Base-by-base conservation (phyloP, 2,797 vertebrate species). In the Crocidura indochinensis region DNA sequence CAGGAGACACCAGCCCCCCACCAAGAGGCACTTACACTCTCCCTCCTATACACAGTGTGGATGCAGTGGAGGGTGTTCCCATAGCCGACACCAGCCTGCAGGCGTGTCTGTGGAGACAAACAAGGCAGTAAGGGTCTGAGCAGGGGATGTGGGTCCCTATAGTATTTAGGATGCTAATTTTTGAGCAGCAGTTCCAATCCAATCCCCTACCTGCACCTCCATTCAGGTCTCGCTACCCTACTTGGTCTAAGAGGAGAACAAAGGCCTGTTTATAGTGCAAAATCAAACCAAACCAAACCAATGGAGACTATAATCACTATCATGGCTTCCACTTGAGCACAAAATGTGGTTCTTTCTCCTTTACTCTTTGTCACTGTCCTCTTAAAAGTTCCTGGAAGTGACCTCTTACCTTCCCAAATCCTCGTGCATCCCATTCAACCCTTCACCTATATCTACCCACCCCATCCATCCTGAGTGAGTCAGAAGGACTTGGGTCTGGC, bases 21-120 rank as follows among this genome's bases (percentile, higher is more conserved):
- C 56, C 10, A 26, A 29, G 27, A 22, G 8, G 14, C 87, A 98
- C 98, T 99, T 97, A 99, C 99, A 74, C 98, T 98, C 95, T 99
- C 99, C 94, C 98, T 99, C 97, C 96, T 98, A 98, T 99, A 99
- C 96, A 99, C 98, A 20, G 92, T 98, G 65, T 98, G 97, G 92
- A 99, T 95, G 90, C 99, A 99, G 96, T 98, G 98, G 2, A 99
- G 65, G 1, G 97, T 98, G 96, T 97, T 99, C 83, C 96, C 97
- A 72, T 99, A 99, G 91, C 98, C 98, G 56, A 98, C 96, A 1
- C 99, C 99, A 1, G 99, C 99, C 97, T 99, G 99, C 87, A 99
- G 98, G 44, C 99, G 99, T 49, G 98, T 99, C 99, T 99, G 97
- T 5, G 89, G 94, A 92, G 64, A 96, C 31, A 95, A 5, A 19